Base-by-base conservation (phyloP, 2,797 vertebrate genomes). In the Enteromius argenteus region DNA sequence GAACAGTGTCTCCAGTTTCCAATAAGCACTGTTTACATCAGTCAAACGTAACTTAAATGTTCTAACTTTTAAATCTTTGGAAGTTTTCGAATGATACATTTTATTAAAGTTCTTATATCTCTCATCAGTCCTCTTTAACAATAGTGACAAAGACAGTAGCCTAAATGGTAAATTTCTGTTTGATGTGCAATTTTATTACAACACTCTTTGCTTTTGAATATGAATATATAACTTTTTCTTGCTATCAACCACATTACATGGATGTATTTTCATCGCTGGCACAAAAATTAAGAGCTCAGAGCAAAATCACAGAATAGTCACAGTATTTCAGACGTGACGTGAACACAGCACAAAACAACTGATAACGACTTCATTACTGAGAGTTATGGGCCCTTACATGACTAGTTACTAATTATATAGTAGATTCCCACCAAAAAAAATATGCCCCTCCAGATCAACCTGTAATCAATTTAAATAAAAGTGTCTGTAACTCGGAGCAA, bases 381-480 rank as follows among this genome's bases (percentile, higher is more conserved):
- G 10, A 32, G 21, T 53, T 56, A 56, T 39, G 7, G 37, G 21
- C 21, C 35, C 23, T 27, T 17, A 49, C 39, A 68, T 51, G 30
- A 17, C 17, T 8, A 35, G 19, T 14, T 17, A 49, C 27, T 53
- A n/a, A 32, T 6, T 53, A 15, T 51, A 68, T 23, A 68, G 14
- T 37, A 5, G 9, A 23, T 58, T 81, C 5, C 23, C 17, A n/a
- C 69, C 56, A 74, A 62, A 81, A 73, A 60, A n/a, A 7, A 23
- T 32, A 19, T 1, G 27, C 64, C 21, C 32, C 2, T 21, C 15
- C 23, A 64, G 9, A 78, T 62, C 30, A 67, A 51, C 19, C 17
- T 51, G 44, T 9, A n/a, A 67, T 49, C 56, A 76, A 66, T 62
- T 64, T 21, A 8, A 81, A 32, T 68, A 76, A 67, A 80, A 79